phyloP scores from a whole-genome alignment of 37 sponge, comb jelly and placozoan species.

The Tethya wilhelma region DNA sequence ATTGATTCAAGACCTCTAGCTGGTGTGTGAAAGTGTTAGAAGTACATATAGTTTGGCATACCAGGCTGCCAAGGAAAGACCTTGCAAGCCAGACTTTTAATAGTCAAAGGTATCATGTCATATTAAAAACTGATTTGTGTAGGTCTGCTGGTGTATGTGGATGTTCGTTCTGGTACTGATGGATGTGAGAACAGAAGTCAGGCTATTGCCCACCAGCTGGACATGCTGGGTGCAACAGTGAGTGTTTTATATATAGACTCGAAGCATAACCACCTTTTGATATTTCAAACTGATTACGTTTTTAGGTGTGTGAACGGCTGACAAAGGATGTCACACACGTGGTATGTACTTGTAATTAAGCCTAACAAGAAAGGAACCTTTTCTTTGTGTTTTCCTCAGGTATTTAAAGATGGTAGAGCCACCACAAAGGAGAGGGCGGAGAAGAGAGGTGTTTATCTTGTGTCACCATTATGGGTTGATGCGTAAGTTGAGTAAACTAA shows the following conservation, averaged over 20 bases:
- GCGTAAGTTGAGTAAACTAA: constrained; percentile 60
- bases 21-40: constrained; percentile 7
- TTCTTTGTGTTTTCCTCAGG: constrained; percentile 15
- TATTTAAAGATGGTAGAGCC: constrained; percentile 68
- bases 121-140: neutral
- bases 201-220: constrained; percentile 45
- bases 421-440: constrained; percentile 48
- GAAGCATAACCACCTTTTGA: neutral
- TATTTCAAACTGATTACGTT: neutral
- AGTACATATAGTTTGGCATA: no score
- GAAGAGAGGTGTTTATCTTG: constrained; percentile 31
- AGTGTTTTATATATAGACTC: neutral
- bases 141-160: constrained; percentile 77
- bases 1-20: constrained; percentile 38
- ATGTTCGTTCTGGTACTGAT: constrained; percentile 67
- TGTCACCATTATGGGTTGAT: constrained; percentile 75
- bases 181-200: constrained; percentile 53
- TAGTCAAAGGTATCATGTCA: neutral
- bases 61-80: no score
- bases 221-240: constrained; percentile 72
- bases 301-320: constrained; percentile 44
- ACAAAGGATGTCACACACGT: constrained; percentile 76
- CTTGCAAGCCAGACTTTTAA: neutral
- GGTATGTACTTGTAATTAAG: constrained; percentile 37
- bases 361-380: no score